Evolutionary conservation across 53 echinoderm and acorn worm species (phyloP).

Genomic region (Mesocentrotus franciscanus): DNA sequence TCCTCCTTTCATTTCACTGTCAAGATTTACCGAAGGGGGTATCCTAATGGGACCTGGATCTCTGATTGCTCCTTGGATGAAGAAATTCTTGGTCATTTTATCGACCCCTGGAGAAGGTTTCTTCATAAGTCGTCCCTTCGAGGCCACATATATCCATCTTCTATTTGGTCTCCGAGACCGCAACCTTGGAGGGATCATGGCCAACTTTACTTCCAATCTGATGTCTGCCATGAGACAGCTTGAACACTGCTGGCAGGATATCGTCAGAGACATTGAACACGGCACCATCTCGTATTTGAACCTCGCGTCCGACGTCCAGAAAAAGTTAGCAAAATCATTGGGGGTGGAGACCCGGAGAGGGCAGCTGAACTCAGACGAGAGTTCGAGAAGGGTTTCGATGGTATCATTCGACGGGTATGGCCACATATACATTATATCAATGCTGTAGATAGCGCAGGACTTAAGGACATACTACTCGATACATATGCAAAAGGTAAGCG

Average conservation of each 20-base stretch:
- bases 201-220: constrained; percentile 66
- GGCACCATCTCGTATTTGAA: constrained; percentile 66
- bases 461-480: constrained; percentile 52
- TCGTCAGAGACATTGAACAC: constrained; percentile 75
- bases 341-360: constrained; percentile 69
- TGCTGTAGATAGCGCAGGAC: constrained; percentile 64
- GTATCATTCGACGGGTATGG: constrained; percentile 83
- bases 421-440: constrained; percentile 67
- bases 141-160: constrained; percentile 78
- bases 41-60: constrained; percentile 64
- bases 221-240: constrained; percentile 68
- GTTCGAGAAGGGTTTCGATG: constrained; percentile 82
- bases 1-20: background rate
- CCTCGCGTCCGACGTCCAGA: constrained; percentile 4
- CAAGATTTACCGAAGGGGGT: constrained; percentile 59
- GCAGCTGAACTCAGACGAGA: constrained; percentile 71
- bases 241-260: constrained; percentile 74
- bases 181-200: constrained; percentile 54
- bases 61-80: constrained; percentile 46
- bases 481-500: constrained; percentile 65
- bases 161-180: constrained; percentile 78
- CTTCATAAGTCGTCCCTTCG: constrained; percentile 54
- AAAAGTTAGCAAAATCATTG: background rate
- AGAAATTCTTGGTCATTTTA: constrained; percentile 54
- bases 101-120: constrained; percentile 70